These are phyloP conservation scores for Nasonia oneida DNA, from an alignment of 2,888 invertebrate species.

Conservation along the genomic window DNA sequence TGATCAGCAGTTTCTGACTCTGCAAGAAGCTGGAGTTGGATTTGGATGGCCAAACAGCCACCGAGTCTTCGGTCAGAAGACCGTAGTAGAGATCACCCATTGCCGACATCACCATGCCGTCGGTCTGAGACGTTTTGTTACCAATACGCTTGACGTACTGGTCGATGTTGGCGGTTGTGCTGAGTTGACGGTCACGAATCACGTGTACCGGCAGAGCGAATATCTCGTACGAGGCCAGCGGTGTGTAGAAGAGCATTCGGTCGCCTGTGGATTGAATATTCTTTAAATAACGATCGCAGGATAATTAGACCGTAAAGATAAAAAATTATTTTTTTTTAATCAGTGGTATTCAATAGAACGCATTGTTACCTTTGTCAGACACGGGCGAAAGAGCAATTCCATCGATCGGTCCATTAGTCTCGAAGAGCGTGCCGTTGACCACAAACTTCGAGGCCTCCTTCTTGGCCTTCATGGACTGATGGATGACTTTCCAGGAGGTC, in stretches of 20 bases:
- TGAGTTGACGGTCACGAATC: conserved; percentile 76
- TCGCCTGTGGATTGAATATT: conserved; percentile 54
- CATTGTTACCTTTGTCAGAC: conserved; percentile 54
- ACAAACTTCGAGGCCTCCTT: conserved; percentile 82
- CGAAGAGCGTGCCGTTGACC: conserved; percentile 83
- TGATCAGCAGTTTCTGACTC: conserved; percentile 84
- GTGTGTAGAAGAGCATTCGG: conserved; percentile 83
- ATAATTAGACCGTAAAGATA: neutral
- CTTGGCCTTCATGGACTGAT: conserved; percentile 84
- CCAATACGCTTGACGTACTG: conserved; percentile 82
- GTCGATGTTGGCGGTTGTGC: conserved; percentile 66
- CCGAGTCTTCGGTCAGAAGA: conserved; percentile 84
- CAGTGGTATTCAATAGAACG: neutral
- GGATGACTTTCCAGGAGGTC: conserved; percentile 86
- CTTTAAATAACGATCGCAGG: no score
- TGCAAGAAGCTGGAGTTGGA: conserved; percentile 72
- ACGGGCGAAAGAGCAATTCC: conserved; percentile 86
- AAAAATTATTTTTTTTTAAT: neutral
- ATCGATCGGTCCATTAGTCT: conserved; percentile 82
- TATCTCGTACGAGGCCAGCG: conserved; percentile 85
- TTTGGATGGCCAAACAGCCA: conserved; percentile 86
- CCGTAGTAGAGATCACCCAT: conserved; percentile 86
- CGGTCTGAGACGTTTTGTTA: conserved; percentile 84
- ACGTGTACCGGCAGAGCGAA: conserved; percentile 84
- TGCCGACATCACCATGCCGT: conserved; percentile 89